Percentiles rank a stretch among this genome's conserved stretches.
Conservation (phyloP, 2,797 vertebrate genomes). For the Clarias platycephalus region DNA sequence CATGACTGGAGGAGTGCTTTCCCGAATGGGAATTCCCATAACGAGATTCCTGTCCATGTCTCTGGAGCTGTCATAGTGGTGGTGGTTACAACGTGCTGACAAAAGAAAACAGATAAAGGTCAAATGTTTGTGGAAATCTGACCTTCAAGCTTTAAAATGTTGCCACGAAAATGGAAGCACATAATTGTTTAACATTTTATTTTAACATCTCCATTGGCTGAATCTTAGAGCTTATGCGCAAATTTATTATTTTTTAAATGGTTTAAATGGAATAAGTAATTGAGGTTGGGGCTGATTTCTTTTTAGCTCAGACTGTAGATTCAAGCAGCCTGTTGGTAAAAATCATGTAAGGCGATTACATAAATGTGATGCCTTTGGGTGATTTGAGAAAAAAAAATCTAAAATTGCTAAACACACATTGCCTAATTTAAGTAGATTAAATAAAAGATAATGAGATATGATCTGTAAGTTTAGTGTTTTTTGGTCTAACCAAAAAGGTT, state of each 20-base stretch:
- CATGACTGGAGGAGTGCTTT: conserved; percentile 67
- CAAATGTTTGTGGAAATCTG: not conserved
- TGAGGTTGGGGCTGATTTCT: not conserved
- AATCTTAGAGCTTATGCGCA: not conserved
- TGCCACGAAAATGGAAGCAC: not conserved
- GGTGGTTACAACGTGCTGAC: conserved; percentile 77
- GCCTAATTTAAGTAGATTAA: not conserved
- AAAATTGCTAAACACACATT: not conserved
- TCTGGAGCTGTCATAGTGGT: conserved; percentile 68
- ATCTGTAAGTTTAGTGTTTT: not conserved
- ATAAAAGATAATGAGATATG: not conserved
- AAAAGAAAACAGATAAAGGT: not conserved
- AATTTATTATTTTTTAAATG: not conserved
- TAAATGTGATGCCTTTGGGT: not conserved
- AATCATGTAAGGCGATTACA: not conserved
- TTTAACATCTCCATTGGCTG: not conserved
- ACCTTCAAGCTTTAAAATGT: not conserved
- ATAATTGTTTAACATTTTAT: not conserved
- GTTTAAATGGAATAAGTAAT: not conserved
- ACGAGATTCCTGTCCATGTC: conserved; percentile 64
- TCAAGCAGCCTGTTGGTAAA: not conserved
- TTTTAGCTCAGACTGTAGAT: not conserved
- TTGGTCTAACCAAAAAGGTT: not conserved
- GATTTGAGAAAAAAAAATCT: too few species aligned
- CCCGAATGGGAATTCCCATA: conserved; percentile 58